These are phyloP conservation scores for Pseudococcus jackbeardsleyi DNA, from an alignment of 2,888 invertebrate genomes.

Conservation along the genomic window DNA sequence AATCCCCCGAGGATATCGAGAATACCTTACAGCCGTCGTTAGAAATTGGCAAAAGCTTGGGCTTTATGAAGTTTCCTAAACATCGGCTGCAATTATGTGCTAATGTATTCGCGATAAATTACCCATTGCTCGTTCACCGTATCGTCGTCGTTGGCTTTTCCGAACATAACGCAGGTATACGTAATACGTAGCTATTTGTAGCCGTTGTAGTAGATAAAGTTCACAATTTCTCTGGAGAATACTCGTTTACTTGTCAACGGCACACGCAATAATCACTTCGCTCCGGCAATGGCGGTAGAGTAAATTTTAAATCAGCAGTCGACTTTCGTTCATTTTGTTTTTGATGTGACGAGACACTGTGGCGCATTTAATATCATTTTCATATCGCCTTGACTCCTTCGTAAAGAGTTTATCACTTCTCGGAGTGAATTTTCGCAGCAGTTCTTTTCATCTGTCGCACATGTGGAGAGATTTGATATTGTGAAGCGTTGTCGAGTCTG, in stretches of 20 bases:
- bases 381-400: not conserved
- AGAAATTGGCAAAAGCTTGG: not conserved
- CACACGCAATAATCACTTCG: slow-evolving; percentile 2
- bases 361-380: slow-evolving; percentile 2
- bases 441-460: not conserved
- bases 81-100: not conserved
- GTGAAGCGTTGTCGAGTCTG: slow-evolving; percentile 3
- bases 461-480: not conserved
- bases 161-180: no score
- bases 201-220: not conserved
- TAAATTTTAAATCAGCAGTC: not conserved
- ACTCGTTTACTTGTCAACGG: slow-evolving; percentile 14
- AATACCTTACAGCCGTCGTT: not conserved
- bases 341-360: not conserved
- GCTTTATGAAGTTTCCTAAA: not conserved
- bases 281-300: not conserved
- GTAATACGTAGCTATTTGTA: no score
- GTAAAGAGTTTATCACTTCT: slow-evolving; percentile 4
- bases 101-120: slow-evolving; percentile 26
- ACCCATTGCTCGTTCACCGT: not conserved
- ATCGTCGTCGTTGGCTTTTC: not conserved
- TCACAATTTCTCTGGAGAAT: not conserved
- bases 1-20: not conserved
- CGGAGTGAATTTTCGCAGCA: slow-evolving; percentile 4
- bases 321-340: not conserved